Conservation (phyloP, 2,113 vertebrate genomes). For the Ceratotherium simum region DNA sequence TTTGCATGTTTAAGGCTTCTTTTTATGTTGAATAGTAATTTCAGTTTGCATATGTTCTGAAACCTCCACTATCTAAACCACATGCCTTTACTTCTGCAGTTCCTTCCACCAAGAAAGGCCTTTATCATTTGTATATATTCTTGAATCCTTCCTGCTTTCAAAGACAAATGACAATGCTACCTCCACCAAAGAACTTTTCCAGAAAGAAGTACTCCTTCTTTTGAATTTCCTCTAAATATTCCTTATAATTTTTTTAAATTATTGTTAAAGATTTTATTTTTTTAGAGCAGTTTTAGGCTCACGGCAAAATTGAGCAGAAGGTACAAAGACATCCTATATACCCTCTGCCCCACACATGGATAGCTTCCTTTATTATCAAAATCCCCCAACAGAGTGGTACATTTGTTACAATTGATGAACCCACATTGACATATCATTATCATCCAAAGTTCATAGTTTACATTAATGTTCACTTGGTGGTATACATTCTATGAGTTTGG, state of each 20-base stretch:
- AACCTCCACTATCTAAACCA: not conserved
- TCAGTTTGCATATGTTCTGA: not conserved
- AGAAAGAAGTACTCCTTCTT: not conserved
- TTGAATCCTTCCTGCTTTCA: not conserved
- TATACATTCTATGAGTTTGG: not conserved
- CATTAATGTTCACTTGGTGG: not conserved
- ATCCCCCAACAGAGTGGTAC: not conserved
- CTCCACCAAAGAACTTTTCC: not conserved
- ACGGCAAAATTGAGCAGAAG: not conserved
- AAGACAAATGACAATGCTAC: not conserved
- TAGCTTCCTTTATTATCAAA: rapidly evolving
- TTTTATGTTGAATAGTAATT: not conserved
- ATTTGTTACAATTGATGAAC: not conserved
- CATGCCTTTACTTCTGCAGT: not conserved
- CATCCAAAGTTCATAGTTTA: not conserved
- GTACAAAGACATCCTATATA: not conserved
- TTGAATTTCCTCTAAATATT: not conserved
- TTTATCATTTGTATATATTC: not conserved
- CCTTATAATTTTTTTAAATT: not conserved
- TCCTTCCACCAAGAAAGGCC: not conserved
- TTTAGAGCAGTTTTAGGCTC: not conserved
- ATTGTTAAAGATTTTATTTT: not conserved
- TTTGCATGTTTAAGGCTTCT: not conserved
- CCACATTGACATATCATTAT: not conserved
- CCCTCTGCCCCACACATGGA: not conserved